These are phyloP conservation scores for Spheniscus humboldti DNA, from an alignment of 2,797 vertebrate genomes.

Conservation along the genomic window DNA sequence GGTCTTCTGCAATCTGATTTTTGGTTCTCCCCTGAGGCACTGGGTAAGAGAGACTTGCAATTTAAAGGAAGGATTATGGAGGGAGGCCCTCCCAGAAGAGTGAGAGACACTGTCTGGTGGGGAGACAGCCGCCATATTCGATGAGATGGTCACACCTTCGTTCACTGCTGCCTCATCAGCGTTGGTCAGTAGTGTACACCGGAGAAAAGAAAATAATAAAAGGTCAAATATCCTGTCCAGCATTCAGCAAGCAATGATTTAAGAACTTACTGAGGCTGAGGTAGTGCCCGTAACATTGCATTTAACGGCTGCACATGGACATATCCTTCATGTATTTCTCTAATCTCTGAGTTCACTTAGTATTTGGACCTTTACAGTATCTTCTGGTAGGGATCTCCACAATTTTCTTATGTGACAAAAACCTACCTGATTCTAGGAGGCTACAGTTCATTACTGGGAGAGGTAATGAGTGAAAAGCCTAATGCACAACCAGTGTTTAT, in stretches of 20 bases:
- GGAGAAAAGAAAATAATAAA: background rate
- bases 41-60: background rate
- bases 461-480: background rate
- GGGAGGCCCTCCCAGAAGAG: background rate
- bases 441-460: background rate
- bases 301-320: background rate
- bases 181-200: rapidly evolving
- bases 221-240: background rate
- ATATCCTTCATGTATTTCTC: background rate
- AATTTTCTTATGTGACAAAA: background rate
- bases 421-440: background rate
- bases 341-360: background rate
- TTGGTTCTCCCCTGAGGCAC: background rate
- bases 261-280: background rate
- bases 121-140: background rate
- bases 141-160: rapidly evolving
- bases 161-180: background rate
- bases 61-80: background rate
- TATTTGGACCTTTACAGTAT: background rate
- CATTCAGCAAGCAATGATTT: background rate
- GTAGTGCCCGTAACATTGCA: background rate
- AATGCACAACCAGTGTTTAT: background rate
- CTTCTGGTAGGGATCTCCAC: background rate
- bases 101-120: background rate
- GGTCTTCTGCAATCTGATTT: background rate